Conservation (phyloP, 92 coral and sea anemone genomes). For the Paragorgia papillata region DNA sequence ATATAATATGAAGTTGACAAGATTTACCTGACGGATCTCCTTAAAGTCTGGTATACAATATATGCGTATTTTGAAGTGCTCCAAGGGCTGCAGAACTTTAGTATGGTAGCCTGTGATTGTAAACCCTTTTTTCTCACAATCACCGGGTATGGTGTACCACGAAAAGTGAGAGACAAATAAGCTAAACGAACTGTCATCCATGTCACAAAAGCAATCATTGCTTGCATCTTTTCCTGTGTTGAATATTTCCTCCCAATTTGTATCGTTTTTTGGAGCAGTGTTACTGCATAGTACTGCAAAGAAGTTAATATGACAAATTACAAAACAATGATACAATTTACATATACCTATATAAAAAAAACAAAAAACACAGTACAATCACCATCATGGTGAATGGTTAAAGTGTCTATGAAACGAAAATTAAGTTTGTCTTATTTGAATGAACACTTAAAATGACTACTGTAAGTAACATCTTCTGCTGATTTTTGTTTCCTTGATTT, state of each 20-base stretch:
- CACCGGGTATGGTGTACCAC: neutral
- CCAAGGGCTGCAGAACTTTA: neutral
- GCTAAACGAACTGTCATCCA: conserved; percentile 12
- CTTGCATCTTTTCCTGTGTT: neutral
- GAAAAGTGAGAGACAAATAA: conserved; percentile 11
- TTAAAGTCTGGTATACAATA: conserved; percentile 3
- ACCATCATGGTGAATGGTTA: no score
- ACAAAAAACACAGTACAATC: no score
- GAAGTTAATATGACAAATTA: no score
- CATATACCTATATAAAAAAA: no score
- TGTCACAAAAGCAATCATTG: conserved; percentile 12
- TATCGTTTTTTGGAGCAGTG: neutral
- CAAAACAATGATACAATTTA: no score
- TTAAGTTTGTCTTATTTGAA: no score
- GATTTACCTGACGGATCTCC: neutral
- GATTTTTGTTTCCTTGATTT: no score
- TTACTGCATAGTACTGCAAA: conserved; percentile 25
- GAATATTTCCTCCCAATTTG: conserved; percentile 17
- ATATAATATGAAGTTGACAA: no score
- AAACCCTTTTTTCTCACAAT: neutral
- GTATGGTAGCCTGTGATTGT: conserved; percentile 12
- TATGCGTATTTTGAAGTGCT: conserved; percentile 10
- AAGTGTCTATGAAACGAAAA: no score
- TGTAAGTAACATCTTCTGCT: no score
- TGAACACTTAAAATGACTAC: no score